phyloP scores from a whole-genome alignment of 1,140 invertebrate genomes.

The Drosophila varians region DNA sequence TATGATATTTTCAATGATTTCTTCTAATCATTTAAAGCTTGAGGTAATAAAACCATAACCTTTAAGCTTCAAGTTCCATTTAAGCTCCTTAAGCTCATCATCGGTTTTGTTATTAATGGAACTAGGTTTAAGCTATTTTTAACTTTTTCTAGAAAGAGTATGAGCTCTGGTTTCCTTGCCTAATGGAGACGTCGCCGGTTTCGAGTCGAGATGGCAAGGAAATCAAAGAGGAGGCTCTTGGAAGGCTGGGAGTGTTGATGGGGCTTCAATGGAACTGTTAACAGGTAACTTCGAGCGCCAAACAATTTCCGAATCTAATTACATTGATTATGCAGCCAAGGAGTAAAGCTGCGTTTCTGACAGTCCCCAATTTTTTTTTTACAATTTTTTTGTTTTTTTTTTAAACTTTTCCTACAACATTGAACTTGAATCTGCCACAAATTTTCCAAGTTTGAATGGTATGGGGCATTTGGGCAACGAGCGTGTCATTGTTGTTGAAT shows the following conservation, averaged over 20 bases:
- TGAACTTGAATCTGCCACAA: slow-evolving; percentile 55
- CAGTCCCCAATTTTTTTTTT: too few relatives aligned
- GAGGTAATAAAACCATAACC: background rate
- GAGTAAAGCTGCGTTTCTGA: slow-evolving; percentile 8
- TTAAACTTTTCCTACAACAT: slow-evolving; percentile 32
- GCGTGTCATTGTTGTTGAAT: slow-evolving; percentile 47
- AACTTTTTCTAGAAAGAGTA: slow-evolving; percentile 1
- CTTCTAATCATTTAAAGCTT: background rate
- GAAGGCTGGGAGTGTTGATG: slow-evolving; percentile 19
- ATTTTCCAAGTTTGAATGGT: background rate
- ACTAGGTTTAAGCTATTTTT: background rate
- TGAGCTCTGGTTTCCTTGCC: slow-evolving; percentile 1
- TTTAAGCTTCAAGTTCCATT: background rate
- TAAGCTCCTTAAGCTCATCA: too few relatives aligned
- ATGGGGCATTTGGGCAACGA: slow-evolving; percentile 41
- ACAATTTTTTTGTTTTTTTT: too few relatives aligned
- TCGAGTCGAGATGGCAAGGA: slow-evolving; percentile 12
- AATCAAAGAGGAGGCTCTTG: slow-evolving; percentile 2
- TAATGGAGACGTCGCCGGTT: slow-evolving; percentile 50
- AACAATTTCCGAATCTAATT: slow-evolving; percentile 76
- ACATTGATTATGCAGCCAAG: slow-evolving; percentile 62
- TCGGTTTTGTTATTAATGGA: too few relatives aligned
- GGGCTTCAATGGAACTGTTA: slow-evolving; percentile 45
- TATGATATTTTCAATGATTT: background rate
- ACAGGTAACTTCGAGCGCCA: slow-evolving; percentile 28